These are phyloP conservation scores for Tetrao urogallus DNA, from an alignment of 2,113 vertebrate species.

Conservation along the genomic window DNA sequence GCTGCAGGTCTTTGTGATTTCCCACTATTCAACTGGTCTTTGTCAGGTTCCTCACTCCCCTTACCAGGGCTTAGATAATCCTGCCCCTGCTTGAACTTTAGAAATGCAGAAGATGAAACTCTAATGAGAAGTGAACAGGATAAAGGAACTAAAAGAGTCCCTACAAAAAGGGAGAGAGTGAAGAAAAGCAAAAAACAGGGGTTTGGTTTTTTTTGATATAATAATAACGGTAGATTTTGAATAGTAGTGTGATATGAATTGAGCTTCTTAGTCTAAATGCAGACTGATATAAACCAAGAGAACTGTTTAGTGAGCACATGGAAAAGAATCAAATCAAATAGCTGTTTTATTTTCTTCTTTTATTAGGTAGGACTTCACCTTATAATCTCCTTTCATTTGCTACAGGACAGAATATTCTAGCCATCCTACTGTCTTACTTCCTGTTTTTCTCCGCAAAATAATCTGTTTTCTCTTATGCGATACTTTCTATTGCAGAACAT, in stretches of 20 bases:
- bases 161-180: not conserved
- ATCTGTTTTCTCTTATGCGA: not conserved
- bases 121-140: not conserved
- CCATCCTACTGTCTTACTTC: not conserved
- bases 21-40: not conserved
- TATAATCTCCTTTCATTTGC: not conserved
- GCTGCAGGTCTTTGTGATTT: not conserved
- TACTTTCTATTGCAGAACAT: not conserved
- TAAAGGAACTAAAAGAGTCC: not conserved
- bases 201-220: not conserved
- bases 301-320: not conserved
- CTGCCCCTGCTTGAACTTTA: not conserved
- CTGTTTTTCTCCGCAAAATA: not conserved
- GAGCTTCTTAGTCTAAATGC: not conserved
- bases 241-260: not conserved
- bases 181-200: too few relatives aligned
- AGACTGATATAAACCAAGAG: accelerated
- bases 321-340: not conserved
- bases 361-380: not conserved
- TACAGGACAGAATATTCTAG: not conserved
- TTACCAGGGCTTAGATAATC: not conserved
- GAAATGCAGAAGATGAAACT: not conserved
- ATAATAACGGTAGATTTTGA: not conserved
- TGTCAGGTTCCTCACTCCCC: not conserved
- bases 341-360: not conserved